Evolutionary conservation across 2,888 invertebrate species (phyloP).

Genomic region (Drosophila borealis): DNA sequence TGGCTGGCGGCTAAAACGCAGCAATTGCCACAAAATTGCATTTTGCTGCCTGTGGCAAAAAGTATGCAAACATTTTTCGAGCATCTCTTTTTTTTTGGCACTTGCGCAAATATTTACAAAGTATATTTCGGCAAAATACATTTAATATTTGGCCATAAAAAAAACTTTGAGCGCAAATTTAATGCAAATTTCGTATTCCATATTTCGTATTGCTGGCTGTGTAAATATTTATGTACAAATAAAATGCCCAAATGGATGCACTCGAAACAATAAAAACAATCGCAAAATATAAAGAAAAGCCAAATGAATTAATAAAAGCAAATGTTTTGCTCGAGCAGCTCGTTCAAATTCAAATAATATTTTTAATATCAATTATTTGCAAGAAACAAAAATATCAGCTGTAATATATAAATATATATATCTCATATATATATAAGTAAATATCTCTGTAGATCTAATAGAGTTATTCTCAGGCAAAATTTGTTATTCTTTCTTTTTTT

Average conservation of each 20-base stretch:
- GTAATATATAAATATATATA: no score
- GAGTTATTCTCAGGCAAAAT: no score
- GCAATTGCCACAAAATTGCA: conserved; percentile 13
- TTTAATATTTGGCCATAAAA: conserved; percentile 7
- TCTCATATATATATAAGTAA: no score
- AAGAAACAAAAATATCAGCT: no score
- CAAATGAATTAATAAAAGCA: no score
- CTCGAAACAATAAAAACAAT: conserved; percentile 3
- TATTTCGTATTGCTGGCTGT: neutral
- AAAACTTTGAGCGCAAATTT: neutral
- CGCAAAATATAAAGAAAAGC: neutral
- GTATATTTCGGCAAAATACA: conserved; percentile 18
- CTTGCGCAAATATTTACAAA: conserved; percentile 34
- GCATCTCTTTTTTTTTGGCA: conserved; percentile 1
- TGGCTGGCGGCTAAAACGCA: neutral
- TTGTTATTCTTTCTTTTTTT: no score
- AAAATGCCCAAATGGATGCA: neutral
- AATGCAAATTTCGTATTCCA: neutral
- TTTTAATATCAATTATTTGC: no score
- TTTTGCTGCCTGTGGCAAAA: conserved; percentile 14
- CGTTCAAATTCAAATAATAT: no score
- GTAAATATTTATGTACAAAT: neutral
- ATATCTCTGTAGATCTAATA: no score
- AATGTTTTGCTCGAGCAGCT: no score
- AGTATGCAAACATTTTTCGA: conserved; percentile 28